A percentile compares a stretch with the other conserved stretches of the same genome.
These are phyloP conservation scores for Stercorarius parasiticus DNA, from an alignment of 2,113 vertebrate genomes.

Conservation along the genomic window DNA sequence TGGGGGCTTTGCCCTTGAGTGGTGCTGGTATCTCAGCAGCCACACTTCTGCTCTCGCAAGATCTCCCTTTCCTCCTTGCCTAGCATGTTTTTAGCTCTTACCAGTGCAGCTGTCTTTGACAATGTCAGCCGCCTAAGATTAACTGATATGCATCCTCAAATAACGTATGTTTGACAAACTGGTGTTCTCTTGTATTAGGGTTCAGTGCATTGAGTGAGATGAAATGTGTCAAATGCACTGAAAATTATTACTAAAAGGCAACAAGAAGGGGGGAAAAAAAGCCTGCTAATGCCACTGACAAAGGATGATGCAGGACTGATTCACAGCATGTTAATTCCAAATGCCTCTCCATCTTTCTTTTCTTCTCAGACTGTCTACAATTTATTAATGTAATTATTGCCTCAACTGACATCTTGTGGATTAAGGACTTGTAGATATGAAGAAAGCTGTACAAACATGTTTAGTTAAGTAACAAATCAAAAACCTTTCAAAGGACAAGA, in stretches of 20 bases:
- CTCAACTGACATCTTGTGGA: constrained; percentile 61
- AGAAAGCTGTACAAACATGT: constrained; percentile 55
- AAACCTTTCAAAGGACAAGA: constrained; percentile 43
- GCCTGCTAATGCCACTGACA: constrained; percentile 61
- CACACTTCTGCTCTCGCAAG: rapidly evolving
- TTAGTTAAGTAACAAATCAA: constrained; percentile 67
- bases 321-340: constrained; percentile 64
- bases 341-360: constrained; percentile 60
- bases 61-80: not conserved
- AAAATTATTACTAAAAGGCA: constrained; percentile 73
- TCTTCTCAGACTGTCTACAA: constrained; percentile 53
- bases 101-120: constrained; percentile 1
- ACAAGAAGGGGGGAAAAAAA: not conserved
- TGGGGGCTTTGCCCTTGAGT: not conserved
- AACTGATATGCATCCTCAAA: constrained; percentile 62
- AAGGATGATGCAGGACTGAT: constrained; percentile 59
- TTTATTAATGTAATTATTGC: constrained; percentile 73
- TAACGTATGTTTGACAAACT: constrained; percentile 60
- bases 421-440: constrained; percentile 60
- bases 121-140: constrained; percentile 52
- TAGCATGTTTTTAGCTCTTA: not conserved
- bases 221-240: constrained; percentile 69
- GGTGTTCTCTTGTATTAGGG: constrained; percentile 64
- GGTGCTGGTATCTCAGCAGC: not conserved
- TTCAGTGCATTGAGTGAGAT: constrained; percentile 71